These are phyloP conservation scores for Nymphalis polychloros DNA, from an alignment of 2,888 invertebrate genomes.

Conservation along the genomic window DNA sequence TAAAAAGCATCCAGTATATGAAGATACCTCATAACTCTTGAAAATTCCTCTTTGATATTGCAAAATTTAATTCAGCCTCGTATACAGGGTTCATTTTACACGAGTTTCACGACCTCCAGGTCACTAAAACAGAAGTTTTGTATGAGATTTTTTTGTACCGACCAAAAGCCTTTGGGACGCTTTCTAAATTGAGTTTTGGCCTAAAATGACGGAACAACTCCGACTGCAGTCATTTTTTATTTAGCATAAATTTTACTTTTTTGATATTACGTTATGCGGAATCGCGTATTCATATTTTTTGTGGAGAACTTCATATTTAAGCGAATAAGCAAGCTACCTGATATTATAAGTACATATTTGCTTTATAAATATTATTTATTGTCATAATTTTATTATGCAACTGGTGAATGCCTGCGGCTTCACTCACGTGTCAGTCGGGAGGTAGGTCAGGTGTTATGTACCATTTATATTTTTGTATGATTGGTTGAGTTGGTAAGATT, in stretches of 20 bases:
- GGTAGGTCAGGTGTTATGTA: too few species aligned
- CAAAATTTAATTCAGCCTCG: constrained; percentile 21
- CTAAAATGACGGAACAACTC: constrained; percentile 37
- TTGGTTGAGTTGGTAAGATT: too few species aligned
- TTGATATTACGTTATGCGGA: constrained; percentile 11
- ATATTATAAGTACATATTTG: too few species aligned
- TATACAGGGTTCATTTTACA: constrained; percentile 26
- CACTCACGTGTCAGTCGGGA: too few species aligned
- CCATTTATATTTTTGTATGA: too few species aligned
- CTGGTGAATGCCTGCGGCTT: not conserved
- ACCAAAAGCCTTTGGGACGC: constrained; percentile 37
- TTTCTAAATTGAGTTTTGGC: constrained; percentile 35
- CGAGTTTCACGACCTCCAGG: constrained; percentile 27
- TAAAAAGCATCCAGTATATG: constrained; percentile 18
- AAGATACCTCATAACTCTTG: constrained; percentile 23
- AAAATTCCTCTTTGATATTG: constrained; percentile 19
- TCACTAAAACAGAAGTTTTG: constrained; percentile 36
- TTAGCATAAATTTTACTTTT: constrained; percentile 18
- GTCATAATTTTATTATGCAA: not conserved
- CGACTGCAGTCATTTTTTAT: constrained; percentile 28
- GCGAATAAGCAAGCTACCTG: too few species aligned
- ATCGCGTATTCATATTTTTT: constrained; percentile 3
- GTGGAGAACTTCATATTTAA: not conserved
- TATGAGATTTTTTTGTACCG: constrained; percentile 34
- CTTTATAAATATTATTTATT: too few species aligned